Evolutionary conservation across 2,113 vertebrate species (phyloP).

Genomic region (Gracilinanus agilis): DNA sequence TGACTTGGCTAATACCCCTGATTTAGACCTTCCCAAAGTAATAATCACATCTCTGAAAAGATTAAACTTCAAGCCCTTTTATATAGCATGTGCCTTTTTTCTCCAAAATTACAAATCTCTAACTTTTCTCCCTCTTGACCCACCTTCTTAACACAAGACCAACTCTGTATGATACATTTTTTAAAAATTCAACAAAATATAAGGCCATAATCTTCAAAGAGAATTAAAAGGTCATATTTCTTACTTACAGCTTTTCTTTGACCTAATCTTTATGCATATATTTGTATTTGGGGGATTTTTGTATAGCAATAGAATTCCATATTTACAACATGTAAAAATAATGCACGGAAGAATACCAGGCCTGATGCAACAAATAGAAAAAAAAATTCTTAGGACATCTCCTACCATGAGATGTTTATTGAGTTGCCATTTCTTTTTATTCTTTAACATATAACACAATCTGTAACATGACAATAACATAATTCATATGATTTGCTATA

Average conservation of each 20-base stretch:
- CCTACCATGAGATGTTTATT: background rate
- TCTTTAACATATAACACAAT: no score
- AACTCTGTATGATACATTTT: background rate
- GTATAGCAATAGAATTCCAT: conserved; percentile 19
- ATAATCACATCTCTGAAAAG: conserved; percentile 54
- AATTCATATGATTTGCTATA: no score
- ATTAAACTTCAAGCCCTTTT: conserved; percentile 52
- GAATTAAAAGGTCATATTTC: conserved; percentile 6
- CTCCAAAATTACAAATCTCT: conserved; percentile 36
- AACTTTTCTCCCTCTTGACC: conserved; percentile 32
- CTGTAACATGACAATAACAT: no score
- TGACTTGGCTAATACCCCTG: conserved; percentile 54
- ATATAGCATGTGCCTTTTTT: background rate
- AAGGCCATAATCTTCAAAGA: conserved; percentile 4
- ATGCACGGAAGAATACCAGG: background rate
- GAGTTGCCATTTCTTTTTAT: no score
- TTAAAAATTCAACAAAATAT: background rate
- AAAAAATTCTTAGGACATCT: background rate
- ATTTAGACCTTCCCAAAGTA: conserved; percentile 65
- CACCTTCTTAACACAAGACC: conserved; percentile 3
- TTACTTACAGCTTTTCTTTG: conserved; percentile 3
- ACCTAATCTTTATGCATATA: background rate
- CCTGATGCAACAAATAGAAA: background rate
- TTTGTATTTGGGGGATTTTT: conserved; percentile 8
- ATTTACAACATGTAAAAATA: conserved; percentile 29